A percentile compares a stretch with the other conserved stretches of the same genome.
Conservation (phyloP, 2,113 vertebrate species). For the Daubentonia madagascariensis region DNA sequence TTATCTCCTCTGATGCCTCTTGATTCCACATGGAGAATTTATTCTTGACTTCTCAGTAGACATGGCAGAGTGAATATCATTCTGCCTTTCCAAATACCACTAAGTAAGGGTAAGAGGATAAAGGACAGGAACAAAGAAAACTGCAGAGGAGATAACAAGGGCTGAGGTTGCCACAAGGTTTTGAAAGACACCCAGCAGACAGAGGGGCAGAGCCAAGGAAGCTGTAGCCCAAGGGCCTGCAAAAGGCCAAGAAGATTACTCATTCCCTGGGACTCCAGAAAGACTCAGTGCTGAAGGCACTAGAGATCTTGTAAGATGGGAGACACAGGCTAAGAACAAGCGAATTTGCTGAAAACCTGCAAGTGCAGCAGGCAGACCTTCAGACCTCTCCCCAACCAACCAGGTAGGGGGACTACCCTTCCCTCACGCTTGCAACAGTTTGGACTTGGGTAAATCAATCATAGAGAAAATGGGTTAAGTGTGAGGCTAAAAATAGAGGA, state of each 20-base stretch:
- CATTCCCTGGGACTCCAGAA: not conserved
- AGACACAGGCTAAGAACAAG: not conserved
- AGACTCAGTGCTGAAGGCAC: not conserved
- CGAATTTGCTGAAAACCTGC: not conserved
- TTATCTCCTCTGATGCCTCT: not conserved
- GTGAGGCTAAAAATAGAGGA: not conserved
- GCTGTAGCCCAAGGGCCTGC: not conserved
- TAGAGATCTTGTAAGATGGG: not conserved
- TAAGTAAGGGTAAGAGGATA: not conserved
- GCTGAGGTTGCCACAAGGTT: not conserved
- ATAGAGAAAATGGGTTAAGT: not conserved
- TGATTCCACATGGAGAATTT: not conserved
- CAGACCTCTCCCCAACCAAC: not conserved
- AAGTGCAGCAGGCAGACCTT: not conserved
- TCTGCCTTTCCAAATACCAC: not conserved
- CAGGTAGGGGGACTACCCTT: not conserved
- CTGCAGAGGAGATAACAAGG: not conserved
- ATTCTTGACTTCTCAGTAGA: not conserved
- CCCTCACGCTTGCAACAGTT: not conserved
- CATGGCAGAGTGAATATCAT: not conserved
- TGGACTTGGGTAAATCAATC: not conserved
- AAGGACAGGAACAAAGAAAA: not conserved
- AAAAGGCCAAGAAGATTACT: not conserved
- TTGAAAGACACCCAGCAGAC: not conserved
- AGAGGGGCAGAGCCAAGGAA: not conserved